These are phyloP conservation scores for Himantopus leucocephalus DNA, from an alignment of 2,113 vertebrate species.

Conservation along the genomic window DNA sequence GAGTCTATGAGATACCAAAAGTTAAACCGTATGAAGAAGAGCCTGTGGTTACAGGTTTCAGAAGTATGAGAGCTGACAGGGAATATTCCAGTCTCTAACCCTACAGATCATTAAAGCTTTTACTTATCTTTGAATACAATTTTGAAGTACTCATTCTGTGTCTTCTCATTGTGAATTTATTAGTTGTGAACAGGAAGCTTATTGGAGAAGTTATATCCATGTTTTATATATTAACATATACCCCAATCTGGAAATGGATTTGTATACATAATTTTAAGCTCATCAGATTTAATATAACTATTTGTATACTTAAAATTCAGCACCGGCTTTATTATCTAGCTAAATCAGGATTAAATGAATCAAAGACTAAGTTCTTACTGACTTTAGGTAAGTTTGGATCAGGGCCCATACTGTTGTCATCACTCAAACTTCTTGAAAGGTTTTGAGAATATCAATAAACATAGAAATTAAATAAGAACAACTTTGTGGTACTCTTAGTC, in stretches of 20 bases:
- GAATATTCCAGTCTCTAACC: not conserved
- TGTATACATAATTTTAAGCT: conserved; percentile 38
- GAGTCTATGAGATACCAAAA: not conserved
- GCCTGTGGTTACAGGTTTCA: not conserved
- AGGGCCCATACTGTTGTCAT: not conserved
- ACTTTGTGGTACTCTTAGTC: not conserved
- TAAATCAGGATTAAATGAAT: conserved; percentile 44
- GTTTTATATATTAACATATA: conserved; percentile 20
- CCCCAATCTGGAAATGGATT: conserved; percentile 23
- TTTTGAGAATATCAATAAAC: not conserved
- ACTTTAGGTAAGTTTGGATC: conserved; percentile 11
- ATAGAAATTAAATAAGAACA: not conserved
- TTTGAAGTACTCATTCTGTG: not conserved
- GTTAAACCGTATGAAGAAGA: not conserved
- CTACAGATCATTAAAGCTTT: not conserved
- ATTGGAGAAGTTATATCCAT: not conserved
- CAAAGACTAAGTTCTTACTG: conserved; percentile 9
- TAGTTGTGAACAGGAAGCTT: not conserved
- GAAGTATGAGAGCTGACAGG: not conserved
- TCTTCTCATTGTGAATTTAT: conserved; percentile 15
- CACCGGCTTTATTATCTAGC: conserved; percentile 14
- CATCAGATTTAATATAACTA: not conserved
- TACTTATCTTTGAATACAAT: not conserved
- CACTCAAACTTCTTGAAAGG: not conserved
- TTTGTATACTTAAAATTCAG: conserved; percentile 49